Evolutionary conservation across 2,797 vertebrate species (phyloP).

Genomic region (Typhlichthys eigenmanni): DNA sequence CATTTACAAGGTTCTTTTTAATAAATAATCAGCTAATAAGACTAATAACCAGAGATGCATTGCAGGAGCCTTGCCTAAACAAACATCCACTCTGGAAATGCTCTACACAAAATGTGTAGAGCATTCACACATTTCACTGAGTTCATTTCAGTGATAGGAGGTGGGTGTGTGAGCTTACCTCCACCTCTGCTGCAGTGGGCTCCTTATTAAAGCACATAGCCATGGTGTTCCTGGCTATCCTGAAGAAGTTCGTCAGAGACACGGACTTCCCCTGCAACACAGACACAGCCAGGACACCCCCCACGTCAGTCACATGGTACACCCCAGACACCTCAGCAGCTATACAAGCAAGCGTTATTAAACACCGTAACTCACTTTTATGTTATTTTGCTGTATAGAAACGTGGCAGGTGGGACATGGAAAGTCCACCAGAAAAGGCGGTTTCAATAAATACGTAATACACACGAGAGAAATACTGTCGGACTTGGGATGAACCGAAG

Average conservation of each 20-base stretch:
- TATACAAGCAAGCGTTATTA: neutral
- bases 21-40: neutral
- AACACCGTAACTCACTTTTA: neutral
- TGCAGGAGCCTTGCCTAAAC: neutral
- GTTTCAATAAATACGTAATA: neutral
- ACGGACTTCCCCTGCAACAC: slow-evolving; percentile 93
- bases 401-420: neutral
- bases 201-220: slow-evolving; percentile 99
- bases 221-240: slow-evolving; percentile 98
- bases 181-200: slow-evolving; percentile 91
- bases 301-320: slow-evolving; percentile 11
- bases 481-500: slow-evolving; percentile 13
- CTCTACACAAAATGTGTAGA: neutral
- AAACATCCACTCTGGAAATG: neutral
- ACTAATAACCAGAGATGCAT: neutral
- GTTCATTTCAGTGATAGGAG: neutral
- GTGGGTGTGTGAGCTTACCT: slow-evolving; percentile 78
- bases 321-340: too few species aligned
- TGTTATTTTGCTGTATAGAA: neutral
- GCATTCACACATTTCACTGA: neutral
- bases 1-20: neutral
- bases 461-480: neutral
- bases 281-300: slow-evolving; percentile 9
- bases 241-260: slow-evolving; percentile 98
- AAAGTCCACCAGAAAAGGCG: neutral